These are phyloP conservation scores for Lasioglossum morio DNA, from an alignment of 2,888 invertebrate species.

Conservation along the genomic window DNA sequence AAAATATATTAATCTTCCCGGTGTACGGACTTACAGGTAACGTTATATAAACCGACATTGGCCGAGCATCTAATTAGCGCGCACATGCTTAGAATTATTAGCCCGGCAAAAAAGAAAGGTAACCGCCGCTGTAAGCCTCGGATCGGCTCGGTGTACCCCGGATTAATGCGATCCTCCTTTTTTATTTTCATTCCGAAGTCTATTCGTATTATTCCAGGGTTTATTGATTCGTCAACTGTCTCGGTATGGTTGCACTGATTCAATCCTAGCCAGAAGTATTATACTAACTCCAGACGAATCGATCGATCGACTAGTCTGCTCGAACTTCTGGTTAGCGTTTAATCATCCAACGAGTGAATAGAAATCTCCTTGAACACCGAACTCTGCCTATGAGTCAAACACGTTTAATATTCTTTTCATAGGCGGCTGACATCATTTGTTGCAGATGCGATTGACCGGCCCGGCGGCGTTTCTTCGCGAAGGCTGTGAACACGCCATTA, in stretches of 20 bases:
- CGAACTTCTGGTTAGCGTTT: slow-evolving; percentile 30
- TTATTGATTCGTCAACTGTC: slow-evolving; percentile 1
- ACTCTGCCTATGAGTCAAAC: slow-evolving; percentile 26
- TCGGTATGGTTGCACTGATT: background rate
- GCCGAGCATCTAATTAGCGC: slow-evolving; percentile 36
- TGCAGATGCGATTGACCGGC: slow-evolving; percentile 39
- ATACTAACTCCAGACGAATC: slow-evolving; percentile 25
- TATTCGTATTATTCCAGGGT: background rate
- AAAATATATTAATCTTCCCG: slow-evolving; percentile 72
- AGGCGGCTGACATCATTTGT: slow-evolving; percentile 60
- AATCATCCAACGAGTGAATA: slow-evolving; percentile 30
- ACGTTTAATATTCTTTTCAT: slow-evolving; percentile 56
- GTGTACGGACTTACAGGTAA: slow-evolving; percentile 35
- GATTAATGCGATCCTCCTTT: background rate
- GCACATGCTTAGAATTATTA: background rate
- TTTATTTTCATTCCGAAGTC: background rate
- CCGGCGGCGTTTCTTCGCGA: slow-evolving; percentile 16
- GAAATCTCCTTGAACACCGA: slow-evolving; percentile 33
- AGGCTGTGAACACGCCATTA: slow-evolving; percentile 22
- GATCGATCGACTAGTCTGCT: slow-evolving; percentile 31
- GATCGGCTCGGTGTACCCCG: background rate
- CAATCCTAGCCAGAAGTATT: background rate
- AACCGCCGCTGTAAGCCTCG: background rate
- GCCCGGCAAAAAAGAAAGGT: background rate
- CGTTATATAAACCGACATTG: slow-evolving; percentile 26